Evolutionary conservation across 2,888 invertebrate species (phyloP), one percentile per base, ranked within the genome.

Genomic region (Drosophila rubida): DNA sequence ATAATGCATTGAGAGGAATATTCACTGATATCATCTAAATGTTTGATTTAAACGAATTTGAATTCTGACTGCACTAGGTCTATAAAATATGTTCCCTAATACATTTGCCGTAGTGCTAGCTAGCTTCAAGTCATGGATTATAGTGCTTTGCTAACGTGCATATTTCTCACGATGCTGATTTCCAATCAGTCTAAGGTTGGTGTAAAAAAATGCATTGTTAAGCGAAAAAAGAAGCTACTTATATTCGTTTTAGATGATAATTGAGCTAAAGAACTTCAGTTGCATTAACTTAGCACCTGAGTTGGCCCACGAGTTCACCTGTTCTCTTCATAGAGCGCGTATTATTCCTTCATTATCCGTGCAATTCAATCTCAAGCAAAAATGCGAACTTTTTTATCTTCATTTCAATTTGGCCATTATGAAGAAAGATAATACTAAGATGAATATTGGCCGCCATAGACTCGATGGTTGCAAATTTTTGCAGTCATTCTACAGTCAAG

Each of bases 381-480:
- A 1, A 0, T 0, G 16, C 0, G 11, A 35, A 0, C n/a, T 32
- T 2, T 16, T 53, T 0, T 4, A 6, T 16, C 1, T 72, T 9
- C 8, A 9, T 27, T 27, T 27, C 8, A 27, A 27, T 27, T 9
- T 27, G 11, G 27, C 9, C 1, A n/a, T 41, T 0, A 9, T 67
- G 2, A 75, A 69, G 9, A 78, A 69, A 59, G 77, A 78, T 32
- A 80, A 83, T 22, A 72, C 19, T 14, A 72, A 48, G 44, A 25
- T 80, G 5, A 77, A 46, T 25, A n/a, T 86, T 0, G 51, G 69
- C 0, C 41, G 55, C 2, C 4, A 57, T 0, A 60, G 69, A 4
- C 37, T 77, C 13, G 65, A 88, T 53, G 84, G 74, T 7, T 88
- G 88, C 51, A 69, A 73, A 3, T 70, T 69, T 7, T 39, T 89